These are phyloP conservation scores for Petrolisthes manimaculis DNA, from an alignment of 2,888 invertebrate species.

Conservation along the genomic window DNA sequence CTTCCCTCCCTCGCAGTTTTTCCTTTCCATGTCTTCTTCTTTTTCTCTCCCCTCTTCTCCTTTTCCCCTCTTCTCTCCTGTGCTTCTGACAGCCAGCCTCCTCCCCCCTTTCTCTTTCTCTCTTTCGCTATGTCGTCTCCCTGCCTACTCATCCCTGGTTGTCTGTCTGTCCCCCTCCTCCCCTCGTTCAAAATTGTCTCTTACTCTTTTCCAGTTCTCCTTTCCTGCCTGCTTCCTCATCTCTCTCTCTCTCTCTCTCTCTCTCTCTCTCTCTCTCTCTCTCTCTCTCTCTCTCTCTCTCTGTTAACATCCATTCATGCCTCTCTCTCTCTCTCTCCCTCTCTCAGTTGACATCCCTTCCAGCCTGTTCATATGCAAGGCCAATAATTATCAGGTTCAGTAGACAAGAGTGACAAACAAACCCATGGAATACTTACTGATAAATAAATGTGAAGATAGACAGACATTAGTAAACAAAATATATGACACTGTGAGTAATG, in stretches of 20 bases:
- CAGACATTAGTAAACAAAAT: no score
- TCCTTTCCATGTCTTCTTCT: neutral
- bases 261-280: neutral
- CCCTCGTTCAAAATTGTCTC: neutral
- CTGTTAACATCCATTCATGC: no score
- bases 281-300: slow-evolving; percentile 2
- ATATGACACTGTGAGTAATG: no score
- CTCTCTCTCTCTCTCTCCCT: no score
- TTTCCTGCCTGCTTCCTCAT: neutral
- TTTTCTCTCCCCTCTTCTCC: neutral
- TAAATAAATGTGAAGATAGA: no score
- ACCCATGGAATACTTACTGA: no score
- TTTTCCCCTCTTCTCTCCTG: slow-evolving; percentile 18
- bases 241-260: slow-evolving; percentile 14
- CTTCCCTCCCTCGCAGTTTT: neutral
- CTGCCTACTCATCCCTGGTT: slow-evolving; percentile 16
- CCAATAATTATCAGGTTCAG: no score
- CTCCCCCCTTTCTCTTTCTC: neutral
- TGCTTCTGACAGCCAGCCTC: neutral
- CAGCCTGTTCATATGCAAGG: no score
- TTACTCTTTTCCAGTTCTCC: neutral
- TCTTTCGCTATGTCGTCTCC: neutral
- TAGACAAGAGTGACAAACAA: no score
- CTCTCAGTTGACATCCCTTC: no score
- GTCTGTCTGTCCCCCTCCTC: neutral